Base-by-base conservation (phyloP, 2,888 invertebrate species). In the Phasia obesa region DNA sequence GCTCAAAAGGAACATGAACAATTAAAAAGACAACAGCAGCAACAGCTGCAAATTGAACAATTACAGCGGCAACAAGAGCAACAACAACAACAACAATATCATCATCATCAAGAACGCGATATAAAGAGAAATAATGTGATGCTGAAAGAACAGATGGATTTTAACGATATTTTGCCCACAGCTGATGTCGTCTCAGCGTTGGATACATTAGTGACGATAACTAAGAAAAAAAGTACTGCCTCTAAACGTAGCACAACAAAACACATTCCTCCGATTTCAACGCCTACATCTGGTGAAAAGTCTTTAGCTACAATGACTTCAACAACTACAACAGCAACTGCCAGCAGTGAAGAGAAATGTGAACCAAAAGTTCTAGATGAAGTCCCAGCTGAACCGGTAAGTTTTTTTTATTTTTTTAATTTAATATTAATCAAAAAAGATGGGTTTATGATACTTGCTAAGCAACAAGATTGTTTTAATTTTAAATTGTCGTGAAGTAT, bases 381-480 rank as follows among this genome's bases (percentile, higher is more conserved):
- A 81, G 86, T 89, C 74, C 90, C 91, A 84, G 88, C 90, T 51
- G 90, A 90, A 85, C 91, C 92, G 87, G 91, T 92, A 86, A 91
- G 90, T 88, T 15, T 17, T 23, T 15, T 11, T 51, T 53, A 53
- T 38, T 31, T 31, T 4, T 31, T n/a, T n/a, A n/a, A n/a, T n/a
- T n/a, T 31, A 31, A 4, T 31, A 31, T 31, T 31, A 1, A 31
- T 31, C 31, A 31, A 31, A 31, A 4, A n/a, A n/a, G n/a, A n/a
- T n/a, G n/a, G n/a, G n/a, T n/a, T n/a, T n/a, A n/a, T n/a, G n/a
- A n/a, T n/a, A n/a, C n/a, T n/a, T n/a, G n/a, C n/a, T n/a, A n/a
- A n/a, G n/a, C n/a, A n/a, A n/a, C n/a, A n/a, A n/a, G n/a, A n/a
- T n/a, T n/a, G n/a, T n/a, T n/a, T n/a, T n/a, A n/a, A n/a, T n/a